Percentiles rank a stretch among this genome's conserved stretches.
Evolutionary conservation across 1,140 invertebrate genomes (phyloP).

Genomic region (Drosophila orena): DNA sequence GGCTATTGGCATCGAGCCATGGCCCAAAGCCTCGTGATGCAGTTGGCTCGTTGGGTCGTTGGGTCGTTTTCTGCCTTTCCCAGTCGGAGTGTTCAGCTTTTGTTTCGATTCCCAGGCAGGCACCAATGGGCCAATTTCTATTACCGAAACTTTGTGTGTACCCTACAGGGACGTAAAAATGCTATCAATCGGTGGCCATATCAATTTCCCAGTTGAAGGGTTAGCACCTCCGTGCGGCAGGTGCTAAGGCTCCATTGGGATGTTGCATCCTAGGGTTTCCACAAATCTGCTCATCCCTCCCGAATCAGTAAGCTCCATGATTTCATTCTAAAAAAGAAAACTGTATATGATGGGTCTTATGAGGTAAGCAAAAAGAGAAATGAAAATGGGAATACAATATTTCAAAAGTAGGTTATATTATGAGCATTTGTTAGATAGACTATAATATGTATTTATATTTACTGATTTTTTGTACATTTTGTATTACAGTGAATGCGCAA

Average conservation of each 20-base stretch:
- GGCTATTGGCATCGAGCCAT: constrained; percentile 69
- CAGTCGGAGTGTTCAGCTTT: constrained; percentile 62
- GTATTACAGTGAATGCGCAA: too few species aligned
- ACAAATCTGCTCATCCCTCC: too few species aligned
- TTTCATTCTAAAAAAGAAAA: too few species aligned
- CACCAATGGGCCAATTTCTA: constrained; percentile 49
- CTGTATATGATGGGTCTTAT: too few species aligned
- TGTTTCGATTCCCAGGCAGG: constrained; percentile 62
- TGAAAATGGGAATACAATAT: neutral
- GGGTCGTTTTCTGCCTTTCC: constrained; percentile 20
- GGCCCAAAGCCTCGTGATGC: constrained; percentile 52
- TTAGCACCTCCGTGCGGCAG: constrained; percentile 9
- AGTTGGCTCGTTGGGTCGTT: constrained; percentile 44
- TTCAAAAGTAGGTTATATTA: too few species aligned
- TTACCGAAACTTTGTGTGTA: constrained; percentile 69
- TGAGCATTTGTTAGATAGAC: too few species aligned
- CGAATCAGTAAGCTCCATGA: too few species aligned
- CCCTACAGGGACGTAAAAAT: constrained; percentile 35
- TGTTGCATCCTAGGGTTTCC: neutral
- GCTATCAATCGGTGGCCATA: constrained; percentile 25
- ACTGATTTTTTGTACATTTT: too few species aligned
- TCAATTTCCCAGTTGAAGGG: constrained; percentile 34
- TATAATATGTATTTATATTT: too few species aligned
- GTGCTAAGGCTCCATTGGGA: neutral
- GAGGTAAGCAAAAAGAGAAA: neutral